Base-by-base conservation (phyloP, 2,888 invertebrate species). In the Rosalia funebris region DNA sequence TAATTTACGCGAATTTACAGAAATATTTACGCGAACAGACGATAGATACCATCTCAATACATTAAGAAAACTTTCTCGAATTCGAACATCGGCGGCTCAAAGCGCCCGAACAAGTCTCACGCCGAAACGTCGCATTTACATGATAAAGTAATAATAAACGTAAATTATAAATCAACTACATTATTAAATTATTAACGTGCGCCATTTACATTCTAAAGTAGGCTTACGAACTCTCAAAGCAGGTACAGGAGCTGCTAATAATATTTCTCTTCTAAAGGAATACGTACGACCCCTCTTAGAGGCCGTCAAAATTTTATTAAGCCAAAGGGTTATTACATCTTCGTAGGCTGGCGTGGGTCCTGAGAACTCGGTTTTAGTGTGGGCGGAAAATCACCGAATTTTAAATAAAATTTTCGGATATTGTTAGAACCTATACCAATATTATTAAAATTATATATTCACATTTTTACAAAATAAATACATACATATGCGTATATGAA, bases 91-190 rank as follows among this genome's bases (percentile, higher is more conserved):
- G n/a, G n/a, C n/a, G n/a, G n/a, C n/a, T n/a, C n/a, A n/a, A n/a
- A n/a, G n/a, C 25, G 34, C 34, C 32, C 32, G 32, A 46, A 14
- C 16, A 46, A 32, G 32, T 46, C 16, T 14, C 15, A 16, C 11
- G 16, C 46, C 16, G 11, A 17, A 17, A 31, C 25, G 25, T 5
- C n/a, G 17, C 32, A 47, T 47, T 34, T 47, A 11, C 47, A 34
- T 47, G 15, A 1, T 47, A 47, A 47, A 47, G 47, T 47, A 47
- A 34, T 34, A 32, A 34, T 16, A 11, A 47, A 16, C 34, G 16
- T 47, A 47, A 47, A 47, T 47, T 47, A 47, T 47, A 34, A 34
- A 36, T 47, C 45, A 15, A 20, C 47, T 17, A 11, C 34, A 7
- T 36, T 34, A 19, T 12, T 46, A 47, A 47, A 47, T 47, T 17